phyloP scores from a whole-genome alignment of 2,113 vertebrate genomes.

The Cottus gobio region DNA sequence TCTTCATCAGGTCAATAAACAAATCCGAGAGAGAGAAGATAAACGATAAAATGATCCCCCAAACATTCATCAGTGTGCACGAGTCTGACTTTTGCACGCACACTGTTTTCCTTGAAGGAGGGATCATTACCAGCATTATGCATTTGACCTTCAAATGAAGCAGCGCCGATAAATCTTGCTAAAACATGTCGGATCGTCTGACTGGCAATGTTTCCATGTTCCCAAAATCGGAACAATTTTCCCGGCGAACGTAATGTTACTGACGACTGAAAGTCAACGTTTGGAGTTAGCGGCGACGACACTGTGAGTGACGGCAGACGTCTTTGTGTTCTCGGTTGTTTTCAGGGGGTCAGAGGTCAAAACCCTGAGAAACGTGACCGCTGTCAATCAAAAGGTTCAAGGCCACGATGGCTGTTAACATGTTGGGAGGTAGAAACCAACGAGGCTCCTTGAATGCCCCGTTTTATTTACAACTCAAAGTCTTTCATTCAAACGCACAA shows the following conservation, averaged over 20 bases:
- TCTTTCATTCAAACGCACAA: slow-evolving; percentile 1
- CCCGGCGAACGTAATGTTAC: neutral
- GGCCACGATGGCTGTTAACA: neutral
- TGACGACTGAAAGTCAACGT: neutral
- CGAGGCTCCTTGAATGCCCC: slow-evolving; percentile 9
- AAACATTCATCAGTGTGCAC: neutral
- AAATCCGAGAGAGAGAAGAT: neutral
- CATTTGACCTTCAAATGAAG: neutral
- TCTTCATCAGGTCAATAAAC: neutral
- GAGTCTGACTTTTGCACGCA: neutral
- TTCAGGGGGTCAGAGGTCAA: neutral
- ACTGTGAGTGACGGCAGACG: neutral
- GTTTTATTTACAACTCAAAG: slow-evolving; percentile 34
- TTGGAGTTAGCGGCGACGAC: neutral
- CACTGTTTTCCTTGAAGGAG: neutral
- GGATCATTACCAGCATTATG: neutral
- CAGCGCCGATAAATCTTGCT: neutral
- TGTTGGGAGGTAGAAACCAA: slow-evolving; percentile 16
- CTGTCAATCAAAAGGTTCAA: slow-evolving; percentile 6
- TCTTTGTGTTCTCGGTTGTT: neutral
- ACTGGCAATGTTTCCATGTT: neutral
- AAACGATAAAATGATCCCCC: neutral
- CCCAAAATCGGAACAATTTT: neutral
- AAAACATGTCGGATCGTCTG: neutral
- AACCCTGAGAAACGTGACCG: neutral